phyloP scores from a whole-genome alignment of 2,113 vertebrate genomes.

The Sinocyclocheilus anshuiensis region DNA sequence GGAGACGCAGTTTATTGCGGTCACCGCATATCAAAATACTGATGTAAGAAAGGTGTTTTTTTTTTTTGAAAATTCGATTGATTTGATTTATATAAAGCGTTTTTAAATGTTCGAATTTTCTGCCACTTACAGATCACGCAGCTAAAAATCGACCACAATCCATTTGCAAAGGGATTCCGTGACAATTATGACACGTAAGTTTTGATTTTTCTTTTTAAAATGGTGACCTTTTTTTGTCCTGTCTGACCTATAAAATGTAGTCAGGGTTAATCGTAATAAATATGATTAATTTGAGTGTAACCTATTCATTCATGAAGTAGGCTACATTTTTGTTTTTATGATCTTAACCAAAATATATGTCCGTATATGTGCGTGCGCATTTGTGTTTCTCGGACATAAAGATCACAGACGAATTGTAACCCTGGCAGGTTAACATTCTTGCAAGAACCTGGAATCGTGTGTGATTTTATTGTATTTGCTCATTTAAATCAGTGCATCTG shows the following conservation, averaged over 20 bases:
- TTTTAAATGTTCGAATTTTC: neutral
- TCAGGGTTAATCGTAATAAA: neutral
- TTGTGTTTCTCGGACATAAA: neutral
- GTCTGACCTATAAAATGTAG: neutral
- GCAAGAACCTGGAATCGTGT: neutral
- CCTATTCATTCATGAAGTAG: neutral
- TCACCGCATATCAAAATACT: conserved; percentile 98
- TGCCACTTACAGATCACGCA: conserved; percentile 87
- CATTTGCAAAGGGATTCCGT: conserved; percentile 98
- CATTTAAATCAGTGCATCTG: neutral
- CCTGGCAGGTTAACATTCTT: neutral
- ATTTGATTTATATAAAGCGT: neutral
- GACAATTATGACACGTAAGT: conserved; percentile 83
- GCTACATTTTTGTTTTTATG: neutral
- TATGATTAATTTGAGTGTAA: neutral
- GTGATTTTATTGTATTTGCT: neutral
- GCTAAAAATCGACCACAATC: conserved; percentile 98
- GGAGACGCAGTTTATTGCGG: conserved; percentile 96
- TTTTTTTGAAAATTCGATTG: too few species aligned
- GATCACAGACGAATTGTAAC: neutral
- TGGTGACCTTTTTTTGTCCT: too few species aligned
- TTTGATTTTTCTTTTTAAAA: conserved; percentile 1
- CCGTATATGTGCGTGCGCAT: neutral
- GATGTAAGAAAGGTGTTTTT: conserved; percentile 79
- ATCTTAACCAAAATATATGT: neutral